Conservation (phyloP, 64 coral and sea anemone genomes). For the Pocillopora damicornis region DNA sequence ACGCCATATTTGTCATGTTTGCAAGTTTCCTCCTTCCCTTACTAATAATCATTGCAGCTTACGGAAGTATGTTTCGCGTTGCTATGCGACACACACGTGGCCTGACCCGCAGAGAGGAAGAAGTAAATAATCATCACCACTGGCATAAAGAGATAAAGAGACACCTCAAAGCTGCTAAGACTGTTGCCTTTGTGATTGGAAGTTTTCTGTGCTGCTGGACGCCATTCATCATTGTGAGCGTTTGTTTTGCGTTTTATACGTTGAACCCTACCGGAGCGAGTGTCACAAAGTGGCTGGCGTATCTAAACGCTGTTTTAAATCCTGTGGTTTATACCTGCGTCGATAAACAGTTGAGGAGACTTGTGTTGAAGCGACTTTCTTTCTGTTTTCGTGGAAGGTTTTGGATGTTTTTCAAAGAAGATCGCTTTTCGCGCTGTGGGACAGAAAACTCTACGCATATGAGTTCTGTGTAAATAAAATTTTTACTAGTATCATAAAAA, state of each 20-base stretch:
- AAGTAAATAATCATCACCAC: background rate
- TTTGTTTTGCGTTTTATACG: slow-evolving; percentile 29
- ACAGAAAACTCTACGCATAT: background rate
- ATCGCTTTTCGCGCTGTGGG: background rate
- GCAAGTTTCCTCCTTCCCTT: slow-evolving; percentile 69
- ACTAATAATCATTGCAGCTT: slow-evolving; percentile 61
- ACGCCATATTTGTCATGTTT: slow-evolving; percentile 67
- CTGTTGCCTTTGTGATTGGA: slow-evolving; percentile 85
- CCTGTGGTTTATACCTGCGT: slow-evolving; percentile 81
- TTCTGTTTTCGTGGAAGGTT: background rate
- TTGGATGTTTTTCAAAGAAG: background rate
- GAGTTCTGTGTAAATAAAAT: background rate
- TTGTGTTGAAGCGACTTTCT: slow-evolving; percentile 33
- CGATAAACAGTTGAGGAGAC: slow-evolving; percentile 67
- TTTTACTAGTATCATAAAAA: background rate
- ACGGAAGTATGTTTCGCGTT: slow-evolving; percentile 77
- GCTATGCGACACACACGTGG: slow-evolving; percentile 67
- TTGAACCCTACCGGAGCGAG: slow-evolving; percentile 48
- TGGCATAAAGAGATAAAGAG: slow-evolving; percentile 44
- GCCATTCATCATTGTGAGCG: slow-evolving; percentile 73
- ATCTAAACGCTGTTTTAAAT: slow-evolving; percentile 75
- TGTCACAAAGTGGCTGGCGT: slow-evolving; percentile 79
- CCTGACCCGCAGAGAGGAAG: background rate
- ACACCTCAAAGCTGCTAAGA: slow-evolving; percentile 79
- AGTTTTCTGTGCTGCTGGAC: slow-evolving; percentile 85